Evolutionary conservation across 2,888 invertebrate genomes (phyloP).

Genomic region (Scaptomyza cyrtandrae): DNA sequence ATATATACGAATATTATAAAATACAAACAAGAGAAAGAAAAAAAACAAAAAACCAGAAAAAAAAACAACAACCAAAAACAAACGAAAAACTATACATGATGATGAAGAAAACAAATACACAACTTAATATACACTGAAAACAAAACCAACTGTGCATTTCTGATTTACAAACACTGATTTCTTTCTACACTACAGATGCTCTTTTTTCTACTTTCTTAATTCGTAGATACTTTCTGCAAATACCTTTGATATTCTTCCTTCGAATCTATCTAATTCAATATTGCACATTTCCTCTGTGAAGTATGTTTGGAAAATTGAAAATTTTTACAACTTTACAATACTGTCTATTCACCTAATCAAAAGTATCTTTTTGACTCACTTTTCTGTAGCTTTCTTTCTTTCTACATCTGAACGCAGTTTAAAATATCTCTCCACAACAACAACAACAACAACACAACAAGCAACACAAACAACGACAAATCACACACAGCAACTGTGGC

Average conservation of each 20-base stretch:
- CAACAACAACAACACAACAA: conserved; percentile 24
- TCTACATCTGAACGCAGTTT: conserved; percentile 17
- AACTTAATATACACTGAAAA: conserved; percentile 80
- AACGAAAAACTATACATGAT: conserved; percentile 64
- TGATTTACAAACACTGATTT: conserved; percentile 50
- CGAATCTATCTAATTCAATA: conserved; percentile 3
- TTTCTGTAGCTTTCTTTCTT: conserved; percentile 1
- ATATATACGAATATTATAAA: conserved; percentile 72
- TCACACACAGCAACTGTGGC: conserved; percentile 23
- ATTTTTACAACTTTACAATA: no score
- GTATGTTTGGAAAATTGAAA: neutral
- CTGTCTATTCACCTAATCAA: neutral
- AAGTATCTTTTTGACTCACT: neutral
- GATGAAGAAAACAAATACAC: conserved; percentile 74
- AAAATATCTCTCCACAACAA: conserved; percentile 26
- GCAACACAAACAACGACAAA: conserved; percentile 28
- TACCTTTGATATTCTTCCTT: neutral
- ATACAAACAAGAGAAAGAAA: conserved; percentile 41
- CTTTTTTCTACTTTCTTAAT: neutral
- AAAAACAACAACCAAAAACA: conserved; percentile 42
- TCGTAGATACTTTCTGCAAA: neutral
- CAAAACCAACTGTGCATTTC: conserved; percentile 69
- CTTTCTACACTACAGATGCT: conserved; percentile 25
- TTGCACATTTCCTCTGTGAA: neutral
- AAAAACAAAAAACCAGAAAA: conserved; percentile 30